Base-by-base conservation (phyloP, 2,113 vertebrate species). In the Pluvianellus socialis region DNA sequence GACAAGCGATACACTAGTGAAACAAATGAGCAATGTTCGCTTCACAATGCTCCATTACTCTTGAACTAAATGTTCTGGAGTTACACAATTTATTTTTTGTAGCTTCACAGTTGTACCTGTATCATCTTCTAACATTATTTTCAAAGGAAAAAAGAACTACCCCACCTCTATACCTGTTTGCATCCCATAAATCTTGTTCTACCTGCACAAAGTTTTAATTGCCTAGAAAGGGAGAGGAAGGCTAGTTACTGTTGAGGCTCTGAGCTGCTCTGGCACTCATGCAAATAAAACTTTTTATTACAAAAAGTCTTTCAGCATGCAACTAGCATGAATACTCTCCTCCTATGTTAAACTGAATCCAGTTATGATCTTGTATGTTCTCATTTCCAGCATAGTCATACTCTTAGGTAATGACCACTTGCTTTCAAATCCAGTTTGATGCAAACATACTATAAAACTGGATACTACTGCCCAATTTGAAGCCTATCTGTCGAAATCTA, bases 191-290 rank as follows among this genome's bases (percentile, higher is more conserved):
- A 95, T 96, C 84, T 93, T 92, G 94, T 44, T 94, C 86, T 95
- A 95, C 92, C 88, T 96, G 97, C 94, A 95, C 83, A 92, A 97
- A 91, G 91, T 89, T 89, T 96, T 92, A 97, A 92, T 85, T 94
- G 92, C 81, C 81, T 92, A 92, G 91, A 95, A 95, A 95, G 76
- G 94, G 92, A 94, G 94, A 96, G 94, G 91, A 96, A 95, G 88
- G 79, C 94, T 84, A 92, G 76, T 94, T 94, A 92, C 86, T 95
- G 75, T 42, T 96, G 79, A 93, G 91, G 83, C 70, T 96, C 86
- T 94, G 76, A 92, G 76, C 88, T 94, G 88, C 86, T 87, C 92
- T 92, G 86, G 44, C 80, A 87, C 83, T 94, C 94, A 94, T 85
- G 88, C 92, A 95, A 75, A 80, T 90, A 50, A 70, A 73, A 71